These are phyloP conservation scores for Apeltes quadracus DNA, from an alignment of 2,113 vertebrate species.

Conservation along the genomic window DNA sequence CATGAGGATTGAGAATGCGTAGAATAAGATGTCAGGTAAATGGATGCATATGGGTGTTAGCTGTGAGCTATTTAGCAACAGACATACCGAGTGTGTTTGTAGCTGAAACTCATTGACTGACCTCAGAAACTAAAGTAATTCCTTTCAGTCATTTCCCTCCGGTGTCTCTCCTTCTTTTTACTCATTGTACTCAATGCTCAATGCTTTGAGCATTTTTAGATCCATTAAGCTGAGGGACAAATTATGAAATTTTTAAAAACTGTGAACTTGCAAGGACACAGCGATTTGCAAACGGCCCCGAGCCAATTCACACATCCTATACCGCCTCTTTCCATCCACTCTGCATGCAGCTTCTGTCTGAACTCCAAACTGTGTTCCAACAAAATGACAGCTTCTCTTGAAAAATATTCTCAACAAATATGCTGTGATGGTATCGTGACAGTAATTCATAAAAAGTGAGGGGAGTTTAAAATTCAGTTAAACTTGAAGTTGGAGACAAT, in stretches of 20 bases:
- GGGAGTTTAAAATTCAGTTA: background rate
- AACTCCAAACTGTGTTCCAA: background rate
- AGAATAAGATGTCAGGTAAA: background rate
- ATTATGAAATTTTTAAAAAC: background rate
- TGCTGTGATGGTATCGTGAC: background rate
- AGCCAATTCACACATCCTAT: background rate
- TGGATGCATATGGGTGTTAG: background rate
- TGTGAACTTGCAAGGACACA: background rate
- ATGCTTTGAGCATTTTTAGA: background rate
- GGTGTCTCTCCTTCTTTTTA: background rate
- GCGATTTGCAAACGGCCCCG: background rate
- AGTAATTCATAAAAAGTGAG: background rate
- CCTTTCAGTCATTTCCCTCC: background rate
- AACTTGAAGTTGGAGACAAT: conserved; percentile 14
- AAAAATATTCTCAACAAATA: background rate
- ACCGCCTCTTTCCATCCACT: background rate
- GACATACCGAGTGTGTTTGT: background rate
- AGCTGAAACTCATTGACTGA: background rate
- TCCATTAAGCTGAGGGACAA: background rate
- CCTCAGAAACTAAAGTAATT: background rate
- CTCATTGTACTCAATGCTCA: too few species aligned
- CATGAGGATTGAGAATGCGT: background rate
- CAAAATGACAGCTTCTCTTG: background rate
- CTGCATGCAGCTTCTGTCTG: background rate
- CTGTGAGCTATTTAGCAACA: background rate